Conservation (phyloP, 2,797 vertebrate species). For the Phalanger gymnotis region DNA sequence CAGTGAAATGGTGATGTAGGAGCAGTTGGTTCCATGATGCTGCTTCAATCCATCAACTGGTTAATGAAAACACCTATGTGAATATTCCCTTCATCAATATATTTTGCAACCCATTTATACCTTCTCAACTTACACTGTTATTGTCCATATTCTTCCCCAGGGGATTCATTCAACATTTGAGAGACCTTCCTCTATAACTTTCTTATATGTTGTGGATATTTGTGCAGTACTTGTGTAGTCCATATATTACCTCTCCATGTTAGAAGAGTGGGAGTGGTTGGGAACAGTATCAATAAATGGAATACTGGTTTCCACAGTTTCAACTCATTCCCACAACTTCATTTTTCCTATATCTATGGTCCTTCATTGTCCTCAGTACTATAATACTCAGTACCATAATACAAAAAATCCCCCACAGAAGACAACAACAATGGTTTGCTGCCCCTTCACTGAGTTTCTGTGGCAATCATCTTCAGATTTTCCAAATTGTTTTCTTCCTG, state of each 20-base stretch:
- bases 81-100: background rate
- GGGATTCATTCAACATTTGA: background rate
- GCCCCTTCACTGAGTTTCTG: background rate
- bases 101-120: background rate
- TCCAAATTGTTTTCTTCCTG: background rate
- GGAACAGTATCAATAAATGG: background rate
- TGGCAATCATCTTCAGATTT: background rate
- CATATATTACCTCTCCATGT: background rate
- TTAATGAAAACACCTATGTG: background rate
- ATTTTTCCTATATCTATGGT: background rate
- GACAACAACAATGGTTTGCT: background rate
- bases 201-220: background rate
- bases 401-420: background rate
- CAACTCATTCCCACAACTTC: background rate
- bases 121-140: background rate
- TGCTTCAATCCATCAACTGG: background rate
- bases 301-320: background rate
- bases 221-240: background rate
- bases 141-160: background rate
- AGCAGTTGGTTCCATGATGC: background rate
- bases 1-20: background rate
- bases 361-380: background rate
- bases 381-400: background rate
- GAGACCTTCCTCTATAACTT: background rate
- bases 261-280: background rate